Evolutionary conservation across 2,888 invertebrate species (phyloP).

Genomic region (Acanthosepion esculentum): DNA sequence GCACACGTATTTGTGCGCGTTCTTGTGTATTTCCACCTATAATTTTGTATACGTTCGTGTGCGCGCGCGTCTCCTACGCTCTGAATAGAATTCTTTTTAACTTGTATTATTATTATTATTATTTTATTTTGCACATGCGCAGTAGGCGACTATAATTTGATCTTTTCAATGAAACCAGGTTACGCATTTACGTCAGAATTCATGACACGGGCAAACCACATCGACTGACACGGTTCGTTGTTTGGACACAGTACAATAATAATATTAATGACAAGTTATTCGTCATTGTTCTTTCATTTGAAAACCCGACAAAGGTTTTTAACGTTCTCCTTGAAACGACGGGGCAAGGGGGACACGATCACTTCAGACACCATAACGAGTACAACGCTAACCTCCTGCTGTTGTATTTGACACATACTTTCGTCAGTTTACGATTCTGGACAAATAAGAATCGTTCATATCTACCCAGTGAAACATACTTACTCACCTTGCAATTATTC

Average conservation of each 20-base stretch:
- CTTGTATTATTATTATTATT: too few species aligned
- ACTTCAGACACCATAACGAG: neutral
- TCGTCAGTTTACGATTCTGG: neutral
- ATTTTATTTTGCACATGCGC: too few species aligned
- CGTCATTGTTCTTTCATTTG: neutral
- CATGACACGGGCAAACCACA: neutral
- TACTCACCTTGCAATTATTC: neutral
- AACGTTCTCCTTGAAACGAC: neutral
- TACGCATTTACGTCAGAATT: neutral
- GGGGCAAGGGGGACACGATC: neutral
- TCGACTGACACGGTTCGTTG: neutral
- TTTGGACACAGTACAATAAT: neutral
- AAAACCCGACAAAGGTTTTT: neutral
- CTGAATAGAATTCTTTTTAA: too few species aligned
- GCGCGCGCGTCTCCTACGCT: too few species aligned
- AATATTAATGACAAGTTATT: slow-evolving; percentile 33
- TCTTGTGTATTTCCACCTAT: too few species aligned
- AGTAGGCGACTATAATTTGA: neutral
- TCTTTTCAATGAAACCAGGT: neutral
- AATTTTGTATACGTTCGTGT: too few species aligned
- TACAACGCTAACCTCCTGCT: neutral
- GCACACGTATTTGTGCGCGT: too few species aligned
- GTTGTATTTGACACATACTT: neutral
- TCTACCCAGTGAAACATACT: neutral
- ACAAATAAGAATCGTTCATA: neutral